Conservation (phyloP, 2,113 vertebrate species). For the Malurus alboscapulatus region DNA sequence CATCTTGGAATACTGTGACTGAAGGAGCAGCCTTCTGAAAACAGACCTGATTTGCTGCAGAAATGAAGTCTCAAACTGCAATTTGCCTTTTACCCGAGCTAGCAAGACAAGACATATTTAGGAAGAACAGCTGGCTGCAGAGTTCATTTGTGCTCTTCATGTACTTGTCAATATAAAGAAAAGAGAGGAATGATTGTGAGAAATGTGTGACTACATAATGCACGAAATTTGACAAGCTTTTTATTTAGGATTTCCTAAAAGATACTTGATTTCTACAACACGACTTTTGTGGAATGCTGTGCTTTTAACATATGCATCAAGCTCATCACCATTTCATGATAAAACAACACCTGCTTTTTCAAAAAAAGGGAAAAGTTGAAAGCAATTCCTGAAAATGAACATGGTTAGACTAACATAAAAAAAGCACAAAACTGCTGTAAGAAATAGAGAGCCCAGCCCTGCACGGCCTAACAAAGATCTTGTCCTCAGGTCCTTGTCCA, state of each 20-base stretch:
- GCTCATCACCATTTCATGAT: neutral
- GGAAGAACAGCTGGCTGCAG: constrained; percentile 1
- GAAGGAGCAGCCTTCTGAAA: neutral
- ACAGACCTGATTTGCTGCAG: neutral
- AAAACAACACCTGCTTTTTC: neutral
- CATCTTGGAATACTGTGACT: neutral
- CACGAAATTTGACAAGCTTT: neutral
- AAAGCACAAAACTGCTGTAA: neutral
- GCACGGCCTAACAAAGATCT: neutral
- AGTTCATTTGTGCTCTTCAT: constrained; percentile 9
- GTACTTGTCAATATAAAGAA: neutral
- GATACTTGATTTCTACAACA: neutral
- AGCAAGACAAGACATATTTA: neutral
- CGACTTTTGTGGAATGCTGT: neutral
- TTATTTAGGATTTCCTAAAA: neutral
- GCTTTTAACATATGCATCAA: neutral
- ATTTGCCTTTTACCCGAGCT: neutral
- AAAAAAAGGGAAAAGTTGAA: neutral
- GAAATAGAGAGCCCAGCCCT: neutral
- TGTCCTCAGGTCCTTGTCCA: neutral
- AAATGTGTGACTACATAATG: neutral
- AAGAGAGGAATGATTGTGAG: neutral
- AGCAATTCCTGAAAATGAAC: neutral
- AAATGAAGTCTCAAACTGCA: neutral
- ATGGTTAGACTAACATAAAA: neutral